These are phyloP conservation scores for Elephas maximus DNA, from an alignment of 2,113 vertebrate genomes.

Conservation along the genomic window DNA sequence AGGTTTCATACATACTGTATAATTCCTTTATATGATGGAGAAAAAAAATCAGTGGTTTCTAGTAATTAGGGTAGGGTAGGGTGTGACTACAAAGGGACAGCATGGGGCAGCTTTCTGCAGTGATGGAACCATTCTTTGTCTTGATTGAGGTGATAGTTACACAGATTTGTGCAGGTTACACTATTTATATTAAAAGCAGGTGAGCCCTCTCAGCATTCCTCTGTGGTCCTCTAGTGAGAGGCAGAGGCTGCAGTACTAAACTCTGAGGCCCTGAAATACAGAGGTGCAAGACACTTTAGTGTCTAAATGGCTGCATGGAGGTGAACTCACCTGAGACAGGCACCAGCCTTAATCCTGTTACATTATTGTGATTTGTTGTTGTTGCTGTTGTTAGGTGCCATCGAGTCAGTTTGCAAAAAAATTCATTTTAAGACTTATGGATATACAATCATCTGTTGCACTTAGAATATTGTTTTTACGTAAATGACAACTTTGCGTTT, in stretches of 20 bases:
- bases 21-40: too few species aligned
- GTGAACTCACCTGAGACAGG: accelerated
- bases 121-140: accelerated
- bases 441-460: background rate
- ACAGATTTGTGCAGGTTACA: background rate
- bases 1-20: accelerated
- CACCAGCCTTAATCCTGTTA: background rate
- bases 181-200: too few species aligned
- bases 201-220: accelerated
- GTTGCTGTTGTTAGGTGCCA: too few species aligned
- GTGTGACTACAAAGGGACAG: accelerated
- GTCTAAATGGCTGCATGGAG: accelerated
- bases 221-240: too few species aligned
- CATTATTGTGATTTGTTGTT: background rate
- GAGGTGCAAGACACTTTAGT: too few species aligned
- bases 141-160: accelerated
- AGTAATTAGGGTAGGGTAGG: accelerated
- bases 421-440: background rate
- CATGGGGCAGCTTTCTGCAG: accelerated
- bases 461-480: background rate
- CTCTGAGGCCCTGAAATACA: background rate
- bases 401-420: too few species aligned
- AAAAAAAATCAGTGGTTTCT: accelerated
- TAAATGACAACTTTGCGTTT: background rate
- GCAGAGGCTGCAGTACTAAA: background rate